Percentiles rank a stretch among this genome's conserved stretches.
phyloP scores from a whole-genome alignment of 1,140 invertebrate genomes.

The Mesaphorura yosii region DNA sequence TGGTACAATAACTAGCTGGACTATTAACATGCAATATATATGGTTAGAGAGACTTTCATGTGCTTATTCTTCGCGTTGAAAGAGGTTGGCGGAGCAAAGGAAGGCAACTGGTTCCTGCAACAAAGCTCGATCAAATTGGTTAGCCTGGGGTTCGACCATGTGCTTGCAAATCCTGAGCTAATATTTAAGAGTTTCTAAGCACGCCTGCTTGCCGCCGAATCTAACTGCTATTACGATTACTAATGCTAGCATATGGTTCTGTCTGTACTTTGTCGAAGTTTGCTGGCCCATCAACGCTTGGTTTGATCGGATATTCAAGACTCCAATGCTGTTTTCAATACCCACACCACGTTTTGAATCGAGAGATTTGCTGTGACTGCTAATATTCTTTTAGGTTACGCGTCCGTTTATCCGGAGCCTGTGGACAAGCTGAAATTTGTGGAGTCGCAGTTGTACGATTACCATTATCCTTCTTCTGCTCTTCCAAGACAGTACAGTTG shows the following conservation, averaged over 20 bases:
- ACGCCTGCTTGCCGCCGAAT: not conserved
- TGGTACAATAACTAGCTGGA: too few relatives aligned
- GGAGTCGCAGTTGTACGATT: constrained; percentile 61
- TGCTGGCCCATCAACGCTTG: not conserved
- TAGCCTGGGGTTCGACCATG: too few relatives aligned
- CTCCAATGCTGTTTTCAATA: not conserved
- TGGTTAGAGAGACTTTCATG: too few relatives aligned
- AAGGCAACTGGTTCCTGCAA: too few relatives aligned
- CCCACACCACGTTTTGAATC: not conserved
- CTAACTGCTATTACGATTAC: not conserved
- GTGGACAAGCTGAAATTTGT: constrained; percentile 59
- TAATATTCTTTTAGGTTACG: constrained; percentile 58
- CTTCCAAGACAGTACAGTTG: constrained; percentile 63
- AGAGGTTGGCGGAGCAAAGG: too few relatives aligned
- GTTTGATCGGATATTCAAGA: not conserved
- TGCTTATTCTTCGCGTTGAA: too few relatives aligned
- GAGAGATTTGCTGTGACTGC: not conserved
- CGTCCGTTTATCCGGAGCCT: constrained; percentile 73
- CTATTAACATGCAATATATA: too few relatives aligned
- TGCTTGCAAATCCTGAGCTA: not conserved
- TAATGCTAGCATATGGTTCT: not conserved
- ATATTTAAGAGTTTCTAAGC: not conserved
- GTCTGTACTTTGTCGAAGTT: too few relatives aligned
- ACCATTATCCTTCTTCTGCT: constrained; percentile 62
- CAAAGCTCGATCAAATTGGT: too few relatives aligned